Conservation (phyloP, 2,888 invertebrate species). For the Mythimna pallens region DNA sequence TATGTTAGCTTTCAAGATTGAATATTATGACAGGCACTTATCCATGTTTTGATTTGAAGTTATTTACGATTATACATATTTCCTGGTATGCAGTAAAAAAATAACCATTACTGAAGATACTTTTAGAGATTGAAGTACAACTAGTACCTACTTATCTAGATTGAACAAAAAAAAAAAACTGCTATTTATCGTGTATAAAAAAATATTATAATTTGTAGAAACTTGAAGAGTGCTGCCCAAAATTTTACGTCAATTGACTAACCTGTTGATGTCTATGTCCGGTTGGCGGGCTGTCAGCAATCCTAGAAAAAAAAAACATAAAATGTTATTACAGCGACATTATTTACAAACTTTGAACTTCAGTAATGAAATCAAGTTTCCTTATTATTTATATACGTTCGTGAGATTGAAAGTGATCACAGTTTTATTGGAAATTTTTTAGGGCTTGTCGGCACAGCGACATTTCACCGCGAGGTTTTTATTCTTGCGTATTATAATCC, state of each 20-base stretch:
- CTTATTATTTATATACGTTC: background rate
- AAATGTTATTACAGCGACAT: slow-evolving; percentile 11
- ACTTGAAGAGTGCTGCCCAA: slow-evolving; percentile 67
- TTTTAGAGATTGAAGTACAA: background rate
- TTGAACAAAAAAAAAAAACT: background rate
- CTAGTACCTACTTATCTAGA: background rate
- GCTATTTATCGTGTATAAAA: background rate
- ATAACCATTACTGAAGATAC: background rate
- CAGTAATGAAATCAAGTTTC: background rate
- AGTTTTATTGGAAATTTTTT: background rate
- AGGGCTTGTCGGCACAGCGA: too few relatives aligned
- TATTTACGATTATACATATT: slow-evolving; percentile 37
- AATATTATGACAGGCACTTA: slow-evolving; percentile 70
- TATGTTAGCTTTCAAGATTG: slow-evolving; percentile 65
- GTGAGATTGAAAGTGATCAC: background rate
- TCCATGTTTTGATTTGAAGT: slow-evolving; percentile 48
- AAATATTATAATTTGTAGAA: slow-evolving; percentile 5
- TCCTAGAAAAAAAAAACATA: slow-evolving; percentile 74
- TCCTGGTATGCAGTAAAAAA: slow-evolving; percentile 9
- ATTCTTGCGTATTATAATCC: too few relatives aligned
- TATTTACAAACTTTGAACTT: slow-evolving; percentile 12
- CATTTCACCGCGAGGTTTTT: too few relatives aligned
- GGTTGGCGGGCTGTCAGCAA: slow-evolving; percentile 76
- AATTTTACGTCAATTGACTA: slow-evolving; percentile 70
- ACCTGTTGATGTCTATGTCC: slow-evolving; percentile 85